phyloP scores from a whole-genome alignment of 1,140 invertebrate species.

The Ptiloglossa arizonensis region DNA sequence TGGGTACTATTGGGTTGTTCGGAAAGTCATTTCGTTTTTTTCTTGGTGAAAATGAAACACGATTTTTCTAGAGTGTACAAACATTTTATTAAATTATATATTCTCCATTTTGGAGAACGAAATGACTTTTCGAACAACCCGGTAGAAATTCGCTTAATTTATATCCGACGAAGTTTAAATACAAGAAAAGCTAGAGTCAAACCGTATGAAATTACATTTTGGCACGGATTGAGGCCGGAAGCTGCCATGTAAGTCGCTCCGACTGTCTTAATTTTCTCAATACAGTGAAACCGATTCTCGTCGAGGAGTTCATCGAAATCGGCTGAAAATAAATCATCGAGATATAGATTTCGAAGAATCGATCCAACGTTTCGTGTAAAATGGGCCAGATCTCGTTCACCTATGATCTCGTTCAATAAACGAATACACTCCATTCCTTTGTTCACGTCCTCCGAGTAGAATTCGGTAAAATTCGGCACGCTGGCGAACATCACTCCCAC shows the following conservation, averaged over 20 bases:
- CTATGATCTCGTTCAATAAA: conserved; percentile 98
- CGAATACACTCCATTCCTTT: conserved; percentile 98
- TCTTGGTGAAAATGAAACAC: too few relatives aligned
- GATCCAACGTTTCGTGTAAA: neutral
- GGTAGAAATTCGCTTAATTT: too few relatives aligned
- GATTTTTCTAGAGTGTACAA: too few relatives aligned
- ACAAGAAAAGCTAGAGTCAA: conserved; percentile 56
- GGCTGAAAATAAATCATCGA: conserved; percentile 80
- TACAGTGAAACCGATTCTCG: conserved; percentile 92
- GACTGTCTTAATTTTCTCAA: conserved; percentile 99
- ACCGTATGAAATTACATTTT: conserved; percentile 82
- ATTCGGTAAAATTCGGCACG: conserved; percentile 99
- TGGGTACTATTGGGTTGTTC: too few relatives aligned
- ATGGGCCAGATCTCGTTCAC: conserved; percentile 77
- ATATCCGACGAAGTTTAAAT: too few relatives aligned
- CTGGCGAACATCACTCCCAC: conserved; percentile 99
- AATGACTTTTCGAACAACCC: too few relatives aligned
- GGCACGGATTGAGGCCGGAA: conserved; percentile 93
- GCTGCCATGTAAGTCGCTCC: conserved; percentile 99
- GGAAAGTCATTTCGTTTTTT: too few relatives aligned
- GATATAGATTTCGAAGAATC: neutral
- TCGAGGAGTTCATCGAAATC: conserved; percentile 96
- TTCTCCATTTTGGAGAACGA: too few relatives aligned
- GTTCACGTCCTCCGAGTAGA: conserved; percentile 98
- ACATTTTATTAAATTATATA: too few relatives aligned